These are phyloP conservation scores for Oenanthe oenanthe DNA, from an alignment of 2,113 vertebrate genomes.

Conservation along the genomic window DNA sequence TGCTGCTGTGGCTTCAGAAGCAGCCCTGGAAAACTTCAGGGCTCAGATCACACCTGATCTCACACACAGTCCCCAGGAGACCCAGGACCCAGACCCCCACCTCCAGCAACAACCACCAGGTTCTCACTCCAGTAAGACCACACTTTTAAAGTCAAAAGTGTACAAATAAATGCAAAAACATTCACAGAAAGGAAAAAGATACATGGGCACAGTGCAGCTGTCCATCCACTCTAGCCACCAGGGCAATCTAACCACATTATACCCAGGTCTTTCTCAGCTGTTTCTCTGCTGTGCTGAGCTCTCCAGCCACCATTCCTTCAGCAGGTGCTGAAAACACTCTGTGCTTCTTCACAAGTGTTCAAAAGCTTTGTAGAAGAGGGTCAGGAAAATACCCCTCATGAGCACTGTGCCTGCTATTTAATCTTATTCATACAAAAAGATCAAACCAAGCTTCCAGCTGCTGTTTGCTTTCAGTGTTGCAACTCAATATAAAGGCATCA, in stretches of 20 bases:
- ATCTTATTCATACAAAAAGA: conserved; percentile 5
- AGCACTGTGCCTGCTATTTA: background rate
- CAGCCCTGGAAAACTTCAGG: background rate
- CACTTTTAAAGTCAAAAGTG: background rate
- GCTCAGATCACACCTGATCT: background rate
- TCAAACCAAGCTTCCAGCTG: conserved; percentile 25
- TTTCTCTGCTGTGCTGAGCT: background rate
- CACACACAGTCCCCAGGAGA: background rate
- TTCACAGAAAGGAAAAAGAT: background rate
- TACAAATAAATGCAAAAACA: background rate
- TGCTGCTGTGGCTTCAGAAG: background rate
- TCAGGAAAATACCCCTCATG: background rate
- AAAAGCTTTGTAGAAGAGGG: background rate
- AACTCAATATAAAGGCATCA: background rate
- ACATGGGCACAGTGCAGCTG: fast-evolving
- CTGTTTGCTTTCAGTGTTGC: background rate
- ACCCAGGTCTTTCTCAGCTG: background rate
- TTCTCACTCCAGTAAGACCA: background rate
- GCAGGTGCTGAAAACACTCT: background rate
- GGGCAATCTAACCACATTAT: background rate
- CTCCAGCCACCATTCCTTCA: background rate
- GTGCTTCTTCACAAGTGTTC: background rate
- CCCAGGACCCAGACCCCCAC: background rate
- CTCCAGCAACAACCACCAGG: background rate
- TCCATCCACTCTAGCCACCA: background rate